A percentile compares a stretch with the other conserved stretches of the same genome.
Conservation (phyloP, 2,113 vertebrate species). For the Cettia cetti region DNA sequence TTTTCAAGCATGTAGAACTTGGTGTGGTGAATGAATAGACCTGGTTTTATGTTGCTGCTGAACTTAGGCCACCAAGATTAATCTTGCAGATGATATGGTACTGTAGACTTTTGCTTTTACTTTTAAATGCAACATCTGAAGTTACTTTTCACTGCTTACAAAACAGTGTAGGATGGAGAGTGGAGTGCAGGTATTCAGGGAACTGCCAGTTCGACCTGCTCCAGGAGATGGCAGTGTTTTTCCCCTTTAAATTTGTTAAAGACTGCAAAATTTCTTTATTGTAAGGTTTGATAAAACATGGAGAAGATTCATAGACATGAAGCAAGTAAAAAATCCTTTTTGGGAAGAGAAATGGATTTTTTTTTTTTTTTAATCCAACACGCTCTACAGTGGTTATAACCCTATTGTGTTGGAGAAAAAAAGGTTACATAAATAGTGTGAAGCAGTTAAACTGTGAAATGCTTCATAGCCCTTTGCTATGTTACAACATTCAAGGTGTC, state of each 20-base stretch:
- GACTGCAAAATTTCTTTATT: not conserved
- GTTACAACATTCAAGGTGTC: not conserved
- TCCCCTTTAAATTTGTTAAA: not conserved
- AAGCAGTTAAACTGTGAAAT: not conserved
- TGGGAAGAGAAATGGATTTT: not conserved
- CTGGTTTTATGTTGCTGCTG: not conserved
- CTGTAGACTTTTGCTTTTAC: not conserved
- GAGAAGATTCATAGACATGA: not conserved
- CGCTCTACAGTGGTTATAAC: not conserved
- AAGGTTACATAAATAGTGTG: not conserved
- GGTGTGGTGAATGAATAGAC: not conserved
- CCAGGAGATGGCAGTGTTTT: slow-evolving; percentile 30
- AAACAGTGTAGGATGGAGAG: not conserved
- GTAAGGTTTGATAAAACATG: not conserved
- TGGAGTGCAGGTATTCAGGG: not conserved
- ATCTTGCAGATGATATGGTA: not conserved
- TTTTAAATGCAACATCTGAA: not conserved
- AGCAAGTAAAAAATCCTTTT: not conserved
- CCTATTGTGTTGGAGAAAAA: not conserved
- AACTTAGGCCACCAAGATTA: not conserved
- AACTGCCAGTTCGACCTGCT: not conserved
- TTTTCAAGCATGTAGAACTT: not conserved
- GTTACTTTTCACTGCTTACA: not conserved
- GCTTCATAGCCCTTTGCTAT: not conserved
- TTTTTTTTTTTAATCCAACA: not conserved